These are phyloP conservation scores for Terrapene triunguis DNA, from an alignment of 2,113 vertebrate species.

Conservation along the genomic window DNA sequence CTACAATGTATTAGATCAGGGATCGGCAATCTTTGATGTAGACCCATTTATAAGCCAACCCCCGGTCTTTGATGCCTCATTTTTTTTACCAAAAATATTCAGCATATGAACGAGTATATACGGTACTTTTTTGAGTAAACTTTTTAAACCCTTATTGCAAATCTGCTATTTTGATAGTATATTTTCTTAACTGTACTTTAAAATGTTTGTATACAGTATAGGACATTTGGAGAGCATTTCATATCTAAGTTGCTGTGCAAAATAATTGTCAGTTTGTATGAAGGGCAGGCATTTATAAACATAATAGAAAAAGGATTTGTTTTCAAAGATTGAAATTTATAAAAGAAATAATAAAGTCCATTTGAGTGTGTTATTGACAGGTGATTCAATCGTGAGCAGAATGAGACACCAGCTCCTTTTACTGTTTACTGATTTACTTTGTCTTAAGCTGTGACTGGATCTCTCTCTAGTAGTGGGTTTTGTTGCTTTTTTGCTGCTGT, in stretches of 20 bases:
- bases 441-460: not conserved
- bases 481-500: not conserved
- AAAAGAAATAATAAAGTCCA: not conserved
- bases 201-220: not conserved
- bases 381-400: not conserved
- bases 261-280: not conserved
- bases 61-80: too few relatives aligned
- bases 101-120: too few relatives aligned
- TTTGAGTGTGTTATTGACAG: not conserved
- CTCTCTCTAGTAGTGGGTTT: not conserved
- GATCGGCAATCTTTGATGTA: too few relatives aligned
- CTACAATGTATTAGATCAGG: too few relatives aligned
- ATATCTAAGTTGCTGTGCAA: not conserved
- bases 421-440: not conserved
- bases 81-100: too few relatives aligned
- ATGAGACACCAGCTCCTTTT: not conserved
- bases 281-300: not conserved
- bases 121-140: not conserved
- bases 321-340: not conserved
- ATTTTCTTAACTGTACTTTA: conserved; percentile 17
- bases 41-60: too few relatives aligned
- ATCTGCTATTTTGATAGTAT: not conserved
- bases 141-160: not conserved
- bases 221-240: conserved; percentile 22
- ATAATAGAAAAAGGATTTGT: not conserved